phyloP scores from a whole-genome alignment of 2,888 invertebrate genomes.

The Sepioteuthis lessoniana region DNA sequence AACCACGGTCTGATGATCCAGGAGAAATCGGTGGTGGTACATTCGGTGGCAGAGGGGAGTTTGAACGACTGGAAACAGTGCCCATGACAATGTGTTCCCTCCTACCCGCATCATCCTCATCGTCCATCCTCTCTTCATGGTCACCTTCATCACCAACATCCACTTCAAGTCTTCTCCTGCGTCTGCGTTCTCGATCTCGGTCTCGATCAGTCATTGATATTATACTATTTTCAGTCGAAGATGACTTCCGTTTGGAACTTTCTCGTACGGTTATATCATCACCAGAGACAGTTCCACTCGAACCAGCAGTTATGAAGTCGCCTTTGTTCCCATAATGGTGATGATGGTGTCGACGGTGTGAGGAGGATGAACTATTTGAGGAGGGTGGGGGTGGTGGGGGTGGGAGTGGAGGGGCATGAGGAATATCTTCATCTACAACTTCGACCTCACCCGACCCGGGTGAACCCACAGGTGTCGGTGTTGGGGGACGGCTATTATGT shows the following conservation, averaged over 20 bases:
- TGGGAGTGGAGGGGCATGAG: not conserved
- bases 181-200: not conserved
- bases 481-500: slow-evolving; percentile 24
- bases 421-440: slow-evolving; percentile 18
- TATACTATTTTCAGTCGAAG: not conserved
- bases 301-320: not conserved
- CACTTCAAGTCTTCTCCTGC: not conserved
- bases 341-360: slow-evolving; percentile 39
- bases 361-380: slow-evolving; percentile 34
- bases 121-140: not conserved
- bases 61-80: slow-evolving; percentile 4
- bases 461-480: slow-evolving; percentile 37
- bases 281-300: not conserved
- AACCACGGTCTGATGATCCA: slow-evolving; percentile 35
- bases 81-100: not conserved
- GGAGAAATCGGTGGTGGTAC: slow-evolving; percentile 39
- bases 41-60: not conserved
- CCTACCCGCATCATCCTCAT: not conserved
- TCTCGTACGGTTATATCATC: not conserved
- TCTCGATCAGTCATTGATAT: not conserved
- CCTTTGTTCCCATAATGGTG: slow-evolving; percentile 24
- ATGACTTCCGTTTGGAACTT: not conserved
- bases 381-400: not conserved
- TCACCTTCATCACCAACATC: not conserved
- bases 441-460: slow-evolving; percentile 37